phyloP scores from a whole-genome alignment of 1,140 invertebrate species.

The Lamellibrachia luymesi region DNA sequence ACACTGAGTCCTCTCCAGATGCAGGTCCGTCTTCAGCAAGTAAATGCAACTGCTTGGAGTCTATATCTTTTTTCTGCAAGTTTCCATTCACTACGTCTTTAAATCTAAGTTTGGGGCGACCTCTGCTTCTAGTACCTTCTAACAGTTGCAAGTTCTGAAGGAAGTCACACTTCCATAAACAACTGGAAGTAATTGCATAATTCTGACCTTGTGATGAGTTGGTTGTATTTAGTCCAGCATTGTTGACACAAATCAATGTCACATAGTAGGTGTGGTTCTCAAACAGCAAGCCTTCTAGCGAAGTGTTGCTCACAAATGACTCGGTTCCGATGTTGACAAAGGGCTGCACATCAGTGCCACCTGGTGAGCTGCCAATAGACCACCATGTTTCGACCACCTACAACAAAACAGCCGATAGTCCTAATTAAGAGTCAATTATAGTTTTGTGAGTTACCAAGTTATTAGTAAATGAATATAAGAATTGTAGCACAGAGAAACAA shows the following conservation, averaged over 20 bases:
- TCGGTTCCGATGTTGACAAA: neutral
- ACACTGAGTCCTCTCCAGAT: no score
- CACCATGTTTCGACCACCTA: neutral
- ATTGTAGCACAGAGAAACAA: no score
- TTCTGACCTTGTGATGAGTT: neutral
- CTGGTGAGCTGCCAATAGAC: neutral
- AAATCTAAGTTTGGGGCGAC: no score
- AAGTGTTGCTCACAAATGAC: neutral
- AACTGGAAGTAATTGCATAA: neutral
- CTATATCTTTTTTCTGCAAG: no score
- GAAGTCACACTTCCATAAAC: neutral
- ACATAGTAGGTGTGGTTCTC: neutral
- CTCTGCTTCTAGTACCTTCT: no score
- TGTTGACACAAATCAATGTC: neutral
- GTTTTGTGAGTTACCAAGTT: no score
- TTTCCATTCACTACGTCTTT: no score
- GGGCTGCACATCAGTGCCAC: neutral
- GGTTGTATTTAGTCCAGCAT: neutral
- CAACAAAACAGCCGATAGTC: neutral
- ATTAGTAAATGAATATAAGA: no score
- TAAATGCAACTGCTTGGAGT: no score
- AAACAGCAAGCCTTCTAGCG: neutral
- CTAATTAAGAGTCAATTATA: no score
- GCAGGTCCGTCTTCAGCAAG: no score
- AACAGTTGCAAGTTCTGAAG: no score